Percentiles rank a stretch among this genome's conserved stretches.
These are phyloP conservation scores for Nannospalax galili DNA, from an alignment of 2,113 vertebrate species.

Conservation along the genomic window DNA sequence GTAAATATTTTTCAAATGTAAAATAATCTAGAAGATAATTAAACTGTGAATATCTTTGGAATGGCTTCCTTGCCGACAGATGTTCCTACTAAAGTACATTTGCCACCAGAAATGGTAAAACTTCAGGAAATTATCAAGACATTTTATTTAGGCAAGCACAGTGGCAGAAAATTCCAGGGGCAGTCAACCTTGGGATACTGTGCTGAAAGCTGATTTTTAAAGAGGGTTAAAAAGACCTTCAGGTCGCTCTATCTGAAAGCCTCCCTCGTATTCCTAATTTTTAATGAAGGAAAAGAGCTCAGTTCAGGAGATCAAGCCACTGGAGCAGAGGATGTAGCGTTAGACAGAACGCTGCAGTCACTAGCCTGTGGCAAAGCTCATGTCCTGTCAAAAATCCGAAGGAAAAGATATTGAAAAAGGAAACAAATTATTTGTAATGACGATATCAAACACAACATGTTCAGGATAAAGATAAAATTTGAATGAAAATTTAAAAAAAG, in stretches of 20 bases:
- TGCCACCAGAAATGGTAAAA: conserved; percentile 92
- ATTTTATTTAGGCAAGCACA: conserved; percentile 99
- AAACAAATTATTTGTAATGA: too few species aligned
- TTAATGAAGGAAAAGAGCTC: conserved; percentile 99
- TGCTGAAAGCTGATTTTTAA: conserved; percentile 98
- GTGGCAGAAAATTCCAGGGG: conserved; percentile 98
- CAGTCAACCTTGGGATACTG: conserved; percentile 98
- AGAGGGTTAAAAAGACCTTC: conserved; percentile 98
- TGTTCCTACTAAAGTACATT: neutral
- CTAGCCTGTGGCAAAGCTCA: conserved; percentile 98
- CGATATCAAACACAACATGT: too few species aligned
- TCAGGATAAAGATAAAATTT: too few species aligned
- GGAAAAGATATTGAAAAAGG: conserved; percentile 99
- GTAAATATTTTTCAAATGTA: too few species aligned
- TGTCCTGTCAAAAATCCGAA: conserved; percentile 97
- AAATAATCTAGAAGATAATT: too few species aligned
- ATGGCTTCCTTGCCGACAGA: too few species aligned
- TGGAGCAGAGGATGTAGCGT: conserved; percentile 98
- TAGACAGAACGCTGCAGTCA: conserved; percentile 97
- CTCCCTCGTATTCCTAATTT: conserved; percentile 98
- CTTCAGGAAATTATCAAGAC: conserved; percentile 99
- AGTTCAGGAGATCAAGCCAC: conserved; percentile 98
- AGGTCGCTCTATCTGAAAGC: conserved; percentile 99
- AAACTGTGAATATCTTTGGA: too few species aligned
- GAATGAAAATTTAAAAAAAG: too few species aligned